Evolutionary conservation across 2,113 vertebrate genomes (phyloP), one percentile per base, ranked within the genome.

Genomic region (Haemorhous mexicanus): DNA sequence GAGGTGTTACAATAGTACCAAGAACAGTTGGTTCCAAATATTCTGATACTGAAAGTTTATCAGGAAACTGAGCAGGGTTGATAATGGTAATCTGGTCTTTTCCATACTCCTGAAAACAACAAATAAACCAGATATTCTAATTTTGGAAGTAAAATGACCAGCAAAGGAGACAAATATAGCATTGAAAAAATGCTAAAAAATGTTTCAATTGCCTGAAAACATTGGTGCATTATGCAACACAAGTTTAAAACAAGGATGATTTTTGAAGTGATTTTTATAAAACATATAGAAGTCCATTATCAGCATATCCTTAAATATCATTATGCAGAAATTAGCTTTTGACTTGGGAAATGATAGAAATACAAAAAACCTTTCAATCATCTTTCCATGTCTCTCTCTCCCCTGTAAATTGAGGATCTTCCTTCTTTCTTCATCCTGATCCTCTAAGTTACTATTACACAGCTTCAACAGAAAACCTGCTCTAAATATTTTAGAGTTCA

Each of bases 1-100:
- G 98, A 53, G 99, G 99, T 91, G 99, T 95, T 37, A 99, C 98
- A 92, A 99, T 98, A 62, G 99, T 99, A 27, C 99, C 99, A 90
- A 98, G 66, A 89, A 99, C 98, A 96, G 98, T 98, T n/a, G 99
- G 99, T 87, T 99, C 99, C 97, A 99, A 97, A 94, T 99, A 99
- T 90, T 99, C 97, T 2, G 97, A 96, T 64, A 99, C 99, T 33
- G 97, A 96, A 22, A 97, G 92, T 84, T 97, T 98, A 72, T 99
- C 99, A 50, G 99, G 99, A 95, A 99, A 99, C 39, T 99, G 98
- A 88, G 98, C 96, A 13, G 99, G 99, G 92, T 98, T 99, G 90
- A 99, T 98, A 19, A 99, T 98, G 73, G 98, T 99, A 66, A 99
- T 98, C 97, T 99, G 98, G 78, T 98, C 93, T 81, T 97, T 91